Evolutionary conservation across 2,113 vertebrate genomes (phyloP).

Genomic region (Gymnobelideus leadbeateri): DNA sequence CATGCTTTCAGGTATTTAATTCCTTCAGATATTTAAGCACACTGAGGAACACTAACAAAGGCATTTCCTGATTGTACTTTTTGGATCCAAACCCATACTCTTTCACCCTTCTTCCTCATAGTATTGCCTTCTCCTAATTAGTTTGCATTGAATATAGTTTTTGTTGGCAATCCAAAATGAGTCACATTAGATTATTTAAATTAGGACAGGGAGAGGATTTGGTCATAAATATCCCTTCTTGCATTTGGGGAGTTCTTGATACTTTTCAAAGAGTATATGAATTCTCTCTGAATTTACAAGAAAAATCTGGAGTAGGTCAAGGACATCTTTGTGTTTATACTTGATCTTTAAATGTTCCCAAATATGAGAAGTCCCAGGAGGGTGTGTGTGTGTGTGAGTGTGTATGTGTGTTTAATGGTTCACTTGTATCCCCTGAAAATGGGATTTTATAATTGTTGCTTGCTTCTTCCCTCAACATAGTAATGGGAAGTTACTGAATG

Average conservation of each 20-base stretch:
- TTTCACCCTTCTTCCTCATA: conserved; percentile 31
- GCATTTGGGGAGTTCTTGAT: conserved; percentile 8
- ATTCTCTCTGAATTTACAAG: neutral
- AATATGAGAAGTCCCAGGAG: conserved; percentile 28
- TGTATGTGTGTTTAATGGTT: conserved; percentile 1
- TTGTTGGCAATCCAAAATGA: conserved; percentile 52
- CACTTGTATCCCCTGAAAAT: conserved; percentile 58
- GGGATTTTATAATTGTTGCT: conserved; percentile 63
- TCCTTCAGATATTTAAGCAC: conserved; percentile 16
- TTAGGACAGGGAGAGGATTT: neutral
- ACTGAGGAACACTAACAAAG: conserved; percentile 48
- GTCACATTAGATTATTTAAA: conserved; percentile 53
- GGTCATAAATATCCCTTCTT: conserved; percentile 2
- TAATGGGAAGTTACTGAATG: conserved; percentile 67
- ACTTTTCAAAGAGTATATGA: conserved; percentile 6
- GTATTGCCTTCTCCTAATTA: conserved; percentile 51
- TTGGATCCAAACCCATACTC: neutral
- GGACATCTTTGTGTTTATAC: conserved; percentile 4
- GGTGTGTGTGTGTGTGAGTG: neutral
- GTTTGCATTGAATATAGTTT: conserved; percentile 46
- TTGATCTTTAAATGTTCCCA: conserved; percentile 53
- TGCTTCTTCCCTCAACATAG: conserved; percentile 49
- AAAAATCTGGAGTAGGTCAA: neutral
- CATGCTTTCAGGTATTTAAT: conserved; percentile 33
- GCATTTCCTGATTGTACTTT: conserved; percentile 35